Evolutionary conservation across 1,140 invertebrate genomes (phyloP).

Genomic region (Aphidius gifuensis): DNA sequence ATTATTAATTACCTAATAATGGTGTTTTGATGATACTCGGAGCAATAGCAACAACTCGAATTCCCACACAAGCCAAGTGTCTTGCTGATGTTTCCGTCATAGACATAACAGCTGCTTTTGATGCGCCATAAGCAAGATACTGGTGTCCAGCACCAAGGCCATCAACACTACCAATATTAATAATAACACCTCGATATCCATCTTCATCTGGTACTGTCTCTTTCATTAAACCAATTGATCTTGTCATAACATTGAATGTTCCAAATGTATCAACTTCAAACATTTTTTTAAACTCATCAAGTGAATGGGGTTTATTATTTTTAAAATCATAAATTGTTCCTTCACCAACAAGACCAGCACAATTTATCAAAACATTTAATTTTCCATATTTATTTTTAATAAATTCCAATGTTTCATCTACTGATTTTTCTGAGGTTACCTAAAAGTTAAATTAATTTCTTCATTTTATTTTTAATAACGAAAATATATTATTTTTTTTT

Average conservation of each 20-base stretch:
- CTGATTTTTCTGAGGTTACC: conserved; percentile 81
- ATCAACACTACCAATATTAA: conserved; percentile 94
- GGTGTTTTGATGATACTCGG: conserved; percentile 94
- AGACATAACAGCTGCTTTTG: conserved; percentile 82
- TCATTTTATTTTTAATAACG: too few species aligned
- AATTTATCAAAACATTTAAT: conserved; percentile 87
- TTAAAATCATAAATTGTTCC: conserved; percentile 87
- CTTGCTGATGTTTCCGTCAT: conserved; percentile 93
- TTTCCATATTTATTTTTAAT: conserved; percentile 79
- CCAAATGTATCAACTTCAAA: conserved; percentile 81
- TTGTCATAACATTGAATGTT: conserved; percentile 90
- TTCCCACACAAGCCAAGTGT: conserved; percentile 74
- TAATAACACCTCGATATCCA: conserved; percentile 84
- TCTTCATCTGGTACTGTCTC: conserved; percentile 77
- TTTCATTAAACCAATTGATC: conserved; percentile 75
- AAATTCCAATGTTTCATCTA: conserved; percentile 69
- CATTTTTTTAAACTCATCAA: conserved; percentile 62
- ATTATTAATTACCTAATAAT: conserved; percentile 55
- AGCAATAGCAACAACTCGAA: conserved; percentile 74
- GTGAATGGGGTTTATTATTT: conserved; percentile 70
- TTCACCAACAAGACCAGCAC: conserved; percentile 89
- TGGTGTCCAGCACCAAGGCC: conserved; percentile 95
- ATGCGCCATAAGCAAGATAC: conserved; percentile 88
- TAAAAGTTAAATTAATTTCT: conserved; percentile 38
- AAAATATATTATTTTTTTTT: too few species aligned